Evolutionary conservation across 2,113 vertebrate genomes (phyloP).

Genomic region (Sardina pilchardus): DNA sequence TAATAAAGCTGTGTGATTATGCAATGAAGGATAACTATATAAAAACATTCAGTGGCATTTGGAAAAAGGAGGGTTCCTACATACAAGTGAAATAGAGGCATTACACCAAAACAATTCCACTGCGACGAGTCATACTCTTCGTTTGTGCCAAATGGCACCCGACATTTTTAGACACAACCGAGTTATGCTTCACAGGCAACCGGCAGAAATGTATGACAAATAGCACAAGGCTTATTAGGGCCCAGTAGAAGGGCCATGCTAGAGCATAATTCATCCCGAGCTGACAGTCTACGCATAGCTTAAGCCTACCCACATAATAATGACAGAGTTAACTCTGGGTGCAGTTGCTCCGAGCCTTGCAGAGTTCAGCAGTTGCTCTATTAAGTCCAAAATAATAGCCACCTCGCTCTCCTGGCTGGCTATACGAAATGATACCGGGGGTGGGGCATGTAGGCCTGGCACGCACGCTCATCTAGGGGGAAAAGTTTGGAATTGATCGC

Average conservation of each 20-base stretch:
- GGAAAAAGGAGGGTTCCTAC: too few species aligned
- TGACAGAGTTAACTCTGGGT: background rate
- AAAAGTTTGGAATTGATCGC: slow-evolving; percentile 12
- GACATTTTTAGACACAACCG: background rate
- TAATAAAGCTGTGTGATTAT: background rate
- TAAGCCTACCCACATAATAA: background rate
- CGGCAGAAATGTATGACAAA: background rate
- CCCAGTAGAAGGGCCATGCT: background rate
- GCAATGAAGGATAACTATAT: too few species aligned
- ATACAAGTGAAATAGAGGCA: too few species aligned
- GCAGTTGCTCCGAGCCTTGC: background rate
- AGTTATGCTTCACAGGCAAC: background rate
- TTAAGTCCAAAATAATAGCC: background rate
- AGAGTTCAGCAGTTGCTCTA: background rate
- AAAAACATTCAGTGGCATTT: background rate
- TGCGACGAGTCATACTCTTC: background rate
- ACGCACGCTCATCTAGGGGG: background rate
- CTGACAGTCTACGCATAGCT: background rate
- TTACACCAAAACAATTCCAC: background rate
- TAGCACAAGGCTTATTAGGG: background rate
- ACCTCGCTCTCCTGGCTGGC: background rate
- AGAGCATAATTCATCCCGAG: background rate
- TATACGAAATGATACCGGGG: background rate
- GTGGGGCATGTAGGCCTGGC: background rate
- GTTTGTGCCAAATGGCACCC: background rate